Evolutionary conservation across 2,797 vertebrate genomes (phyloP).

Genomic region (Scomberomorus guttatus): DNA sequence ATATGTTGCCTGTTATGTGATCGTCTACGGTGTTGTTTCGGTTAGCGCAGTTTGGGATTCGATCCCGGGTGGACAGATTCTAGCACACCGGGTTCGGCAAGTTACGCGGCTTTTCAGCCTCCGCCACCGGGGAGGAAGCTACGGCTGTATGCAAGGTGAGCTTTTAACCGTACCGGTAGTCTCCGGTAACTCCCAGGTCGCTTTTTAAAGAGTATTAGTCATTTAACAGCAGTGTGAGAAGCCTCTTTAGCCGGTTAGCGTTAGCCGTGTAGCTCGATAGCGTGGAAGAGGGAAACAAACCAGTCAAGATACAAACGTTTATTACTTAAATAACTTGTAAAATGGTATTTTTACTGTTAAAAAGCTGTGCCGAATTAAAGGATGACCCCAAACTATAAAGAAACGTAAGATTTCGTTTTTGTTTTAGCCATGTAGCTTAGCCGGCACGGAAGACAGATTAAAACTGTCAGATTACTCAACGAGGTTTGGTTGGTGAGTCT

Average conservation of each 20-base stretch:
- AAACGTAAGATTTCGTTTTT: fast-evolving
- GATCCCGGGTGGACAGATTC: conserved; percentile 53
- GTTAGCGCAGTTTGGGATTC: conserved; percentile 63
- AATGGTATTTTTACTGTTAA: fast-evolving
- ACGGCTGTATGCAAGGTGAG: fast-evolving
- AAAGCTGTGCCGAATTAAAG: conserved; percentile 17
- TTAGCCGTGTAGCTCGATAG: conserved; percentile 61
- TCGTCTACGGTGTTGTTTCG: fast-evolving
- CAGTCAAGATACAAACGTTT: neutral
- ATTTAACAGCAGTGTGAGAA: neutral
- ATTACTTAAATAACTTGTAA: neutral
- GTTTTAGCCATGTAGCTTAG: fast-evolving
- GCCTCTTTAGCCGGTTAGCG: conserved; percentile 61
- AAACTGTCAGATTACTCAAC: conserved; percentile 1
- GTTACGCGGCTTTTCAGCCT: conserved; percentile 44
- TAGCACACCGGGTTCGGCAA: conserved; percentile 3
- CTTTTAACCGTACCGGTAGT: conserved; percentile 10
- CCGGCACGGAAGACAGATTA: fast-evolving
- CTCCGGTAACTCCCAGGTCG: fast-evolving
- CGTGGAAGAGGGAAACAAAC: conserved; percentile 19
- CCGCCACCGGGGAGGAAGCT: conserved; percentile 63
- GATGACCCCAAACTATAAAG: fast-evolving
- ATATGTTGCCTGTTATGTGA: fast-evolving
- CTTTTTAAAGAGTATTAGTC: neutral
- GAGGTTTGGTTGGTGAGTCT: conserved; percentile 24